Evolutionary conservation across 2,888 invertebrate species (phyloP).

Genomic region (Exocentrus adspersus): DNA sequence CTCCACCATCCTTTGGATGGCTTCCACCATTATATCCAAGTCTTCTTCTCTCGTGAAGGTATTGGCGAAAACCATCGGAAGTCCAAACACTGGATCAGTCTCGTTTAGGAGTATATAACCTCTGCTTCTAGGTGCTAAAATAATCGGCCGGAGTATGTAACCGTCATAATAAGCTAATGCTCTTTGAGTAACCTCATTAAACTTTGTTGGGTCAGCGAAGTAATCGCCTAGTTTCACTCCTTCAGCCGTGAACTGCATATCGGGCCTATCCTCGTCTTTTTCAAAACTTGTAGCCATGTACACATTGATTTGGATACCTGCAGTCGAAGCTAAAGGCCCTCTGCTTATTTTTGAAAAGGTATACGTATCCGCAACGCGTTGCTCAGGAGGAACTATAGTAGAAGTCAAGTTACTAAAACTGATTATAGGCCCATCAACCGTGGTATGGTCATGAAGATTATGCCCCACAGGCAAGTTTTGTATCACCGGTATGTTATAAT

Average conservation of each 20-base stretch:
- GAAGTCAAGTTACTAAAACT: slow-evolving; percentile 67
- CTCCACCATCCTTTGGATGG: slow-evolving; percentile 68
- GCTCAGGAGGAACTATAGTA: slow-evolving; percentile 60
- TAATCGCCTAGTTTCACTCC: slow-evolving; percentile 68
- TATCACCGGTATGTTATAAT: slow-evolving; percentile 15
- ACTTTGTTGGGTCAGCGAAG: slow-evolving; percentile 65
- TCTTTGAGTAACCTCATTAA: slow-evolving; percentile 57
- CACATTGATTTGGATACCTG: slow-evolving; percentile 67
- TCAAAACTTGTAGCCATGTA: slow-evolving; percentile 70
- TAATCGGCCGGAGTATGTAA: slow-evolving; percentile 69
- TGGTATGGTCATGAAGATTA: slow-evolving; percentile 59
- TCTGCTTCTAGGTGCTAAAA: slow-evolving; percentile 71
- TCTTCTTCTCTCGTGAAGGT: slow-evolving; percentile 72
- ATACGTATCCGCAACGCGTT: slow-evolving; percentile 62
- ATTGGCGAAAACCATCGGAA: slow-evolving; percentile 77
- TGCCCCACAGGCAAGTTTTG: slow-evolving; percentile 30
- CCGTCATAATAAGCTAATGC: slow-evolving; percentile 72
- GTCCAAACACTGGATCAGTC: slow-evolving; percentile 75
- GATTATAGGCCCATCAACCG: slow-evolving; percentile 68
- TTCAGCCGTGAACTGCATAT: slow-evolving; percentile 74
- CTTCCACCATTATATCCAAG: slow-evolving; percentile 68
- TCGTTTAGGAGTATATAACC: slow-evolving; percentile 71
- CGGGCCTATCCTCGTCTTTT: slow-evolving; percentile 64
- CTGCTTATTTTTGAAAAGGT: slow-evolving; percentile 60
- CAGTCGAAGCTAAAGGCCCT: slow-evolving; percentile 67